phyloP scores from a whole-genome alignment of 2,113 vertebrate species.

The Anas platyrhynchos region DNA sequence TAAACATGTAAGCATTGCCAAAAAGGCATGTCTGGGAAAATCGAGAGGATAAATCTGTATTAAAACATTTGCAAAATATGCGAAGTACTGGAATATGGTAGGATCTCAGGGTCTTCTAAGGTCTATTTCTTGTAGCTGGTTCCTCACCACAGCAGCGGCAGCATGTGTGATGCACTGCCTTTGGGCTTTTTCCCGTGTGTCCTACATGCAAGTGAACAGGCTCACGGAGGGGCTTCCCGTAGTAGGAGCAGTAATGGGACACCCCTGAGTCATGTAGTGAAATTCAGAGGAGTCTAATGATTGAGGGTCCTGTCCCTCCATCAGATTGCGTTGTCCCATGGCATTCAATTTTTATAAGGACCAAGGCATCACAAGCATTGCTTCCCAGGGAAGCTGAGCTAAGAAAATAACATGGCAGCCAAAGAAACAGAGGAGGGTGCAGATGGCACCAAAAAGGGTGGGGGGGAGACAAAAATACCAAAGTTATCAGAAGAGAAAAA shows the following conservation, averaged over 20 bases:
- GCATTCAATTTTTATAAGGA: not conserved
- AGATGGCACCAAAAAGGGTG: not conserved
- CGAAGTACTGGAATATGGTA: no score
- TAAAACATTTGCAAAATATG: not conserved
- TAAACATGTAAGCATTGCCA: accelerated
- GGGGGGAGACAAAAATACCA: not conserved
- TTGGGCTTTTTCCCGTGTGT: not conserved
- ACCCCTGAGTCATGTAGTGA: not conserved
- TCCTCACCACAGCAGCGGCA: not conserved
- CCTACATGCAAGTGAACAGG: not conserved
- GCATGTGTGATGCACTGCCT: accelerated
- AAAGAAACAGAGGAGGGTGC: not conserved
- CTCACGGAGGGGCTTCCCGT: not conserved
- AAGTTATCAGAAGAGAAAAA: not conserved
- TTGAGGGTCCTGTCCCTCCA: no score
- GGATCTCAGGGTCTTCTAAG: not conserved
- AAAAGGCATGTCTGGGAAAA: not conserved
- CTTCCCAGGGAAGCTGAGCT: not conserved
- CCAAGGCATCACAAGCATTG: not conserved
- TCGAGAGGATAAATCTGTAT: not conserved
- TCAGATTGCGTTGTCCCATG: accelerated
- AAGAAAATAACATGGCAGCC: not conserved
- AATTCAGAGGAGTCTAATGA: not conserved
- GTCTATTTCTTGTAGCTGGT: not conserved
- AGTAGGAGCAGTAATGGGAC: not conserved